phyloP scores from a whole-genome alignment of 1,140 invertebrate species.

The Macrotrachela quadricornifera region DNA sequence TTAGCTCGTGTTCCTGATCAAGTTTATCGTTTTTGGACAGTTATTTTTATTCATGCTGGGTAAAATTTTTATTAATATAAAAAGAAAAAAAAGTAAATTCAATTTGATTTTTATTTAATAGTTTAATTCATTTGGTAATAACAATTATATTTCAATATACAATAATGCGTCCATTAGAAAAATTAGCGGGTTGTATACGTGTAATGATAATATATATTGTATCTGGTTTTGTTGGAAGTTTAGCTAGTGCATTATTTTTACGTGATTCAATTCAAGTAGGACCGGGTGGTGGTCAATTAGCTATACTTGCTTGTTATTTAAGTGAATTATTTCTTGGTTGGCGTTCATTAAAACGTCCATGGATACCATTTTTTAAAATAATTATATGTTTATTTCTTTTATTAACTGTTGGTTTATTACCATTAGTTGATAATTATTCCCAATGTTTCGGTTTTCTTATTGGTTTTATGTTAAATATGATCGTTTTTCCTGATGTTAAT shows the following conservation, averaged over 20 bases:
- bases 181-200: conserved; percentile 65
- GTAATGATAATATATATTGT: conserved; percentile 80
- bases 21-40: conserved; percentile 84
- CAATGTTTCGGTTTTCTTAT: conserved; percentile 72
- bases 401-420: conserved; percentile 59
- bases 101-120: conserved; percentile 27
- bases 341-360: conserved; percentile 37
- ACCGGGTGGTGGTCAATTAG: conserved; percentile 76
- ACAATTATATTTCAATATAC: conserved; percentile 73
- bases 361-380: conserved; percentile 51
- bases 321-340: conserved; percentile 55
- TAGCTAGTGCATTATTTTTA: conserved; percentile 85
- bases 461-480: conserved; percentile 70
- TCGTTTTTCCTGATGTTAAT: conserved; percentile 63
- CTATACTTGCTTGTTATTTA: conserved; percentile 64
- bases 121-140: conserved; percentile 63
- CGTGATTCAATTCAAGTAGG: conserved; percentile 53
- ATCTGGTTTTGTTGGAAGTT: conserved; percentile 76
- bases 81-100: neutral
- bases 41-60: conserved; percentile 91
- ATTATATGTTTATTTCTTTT: conserved; percentile 47
- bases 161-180: conserved; percentile 83
- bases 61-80: conserved; percentile 20
- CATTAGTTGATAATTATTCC: conserved; percentile 91
- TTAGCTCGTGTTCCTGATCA: conserved; percentile 50